A percentile compares a stretch with the other conserved stretches of the same genome.
Conservation (phyloP, 2,797 vertebrate species). For the Heteromormyrus szaboi region DNA sequence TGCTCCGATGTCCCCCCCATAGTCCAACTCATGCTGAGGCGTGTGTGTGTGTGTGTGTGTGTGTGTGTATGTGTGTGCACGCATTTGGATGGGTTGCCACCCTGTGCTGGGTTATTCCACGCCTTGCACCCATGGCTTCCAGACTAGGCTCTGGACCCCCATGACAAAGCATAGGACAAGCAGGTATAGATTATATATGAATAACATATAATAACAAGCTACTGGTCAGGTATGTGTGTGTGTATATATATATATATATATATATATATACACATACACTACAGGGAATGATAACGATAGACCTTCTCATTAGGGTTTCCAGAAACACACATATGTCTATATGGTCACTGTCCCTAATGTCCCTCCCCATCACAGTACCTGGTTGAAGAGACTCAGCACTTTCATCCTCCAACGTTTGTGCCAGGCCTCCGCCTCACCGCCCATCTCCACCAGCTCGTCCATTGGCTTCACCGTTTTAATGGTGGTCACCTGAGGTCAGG, state of each 20-base stretch:
- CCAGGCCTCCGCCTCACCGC: conserved; percentile 76
- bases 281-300: not conserved
- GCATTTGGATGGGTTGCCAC: not conserved
- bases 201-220: not conserved
- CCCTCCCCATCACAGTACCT: conserved; percentile 58
- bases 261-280: not conserved
- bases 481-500: conserved; percentile 76
- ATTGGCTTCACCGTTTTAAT: conserved; percentile 92
- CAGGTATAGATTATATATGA: not conserved
- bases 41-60: not conserved
- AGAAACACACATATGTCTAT: not conserved
- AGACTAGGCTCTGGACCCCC: not conserved
- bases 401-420: conserved; percentile 84
- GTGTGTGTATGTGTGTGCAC: too few species aligned
- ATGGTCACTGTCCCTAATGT: not conserved
- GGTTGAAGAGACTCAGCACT: conserved; percentile 73
- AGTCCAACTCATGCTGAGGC: not conserved
- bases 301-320: not conserved
- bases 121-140: not conserved
- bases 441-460: conserved; percentile 85
- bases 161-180: not conserved
- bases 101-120: not conserved
- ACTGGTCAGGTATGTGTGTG: not conserved
- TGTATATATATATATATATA: not conserved
- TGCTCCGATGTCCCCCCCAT: not conserved